Conservation (phyloP, 2,113 vertebrate genomes). For the Podiceps cristatus region DNA sequence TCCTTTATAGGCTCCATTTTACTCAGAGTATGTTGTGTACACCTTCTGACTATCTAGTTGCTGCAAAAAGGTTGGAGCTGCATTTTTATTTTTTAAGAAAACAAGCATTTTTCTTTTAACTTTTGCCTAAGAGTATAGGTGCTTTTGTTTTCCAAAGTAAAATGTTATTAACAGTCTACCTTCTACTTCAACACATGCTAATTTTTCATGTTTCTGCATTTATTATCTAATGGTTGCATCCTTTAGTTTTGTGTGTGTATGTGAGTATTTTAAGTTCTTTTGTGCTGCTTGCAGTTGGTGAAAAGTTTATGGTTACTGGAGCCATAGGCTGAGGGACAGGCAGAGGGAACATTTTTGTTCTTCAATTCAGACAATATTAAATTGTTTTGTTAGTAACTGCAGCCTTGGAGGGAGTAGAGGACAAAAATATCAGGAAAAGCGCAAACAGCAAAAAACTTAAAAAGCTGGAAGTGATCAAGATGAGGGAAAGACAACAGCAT, state of each 20-base stretch:
- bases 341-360: not conserved
- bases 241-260: not conserved
- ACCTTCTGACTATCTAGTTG: not conserved
- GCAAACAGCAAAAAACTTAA: not conserved
- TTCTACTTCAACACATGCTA: not conserved
- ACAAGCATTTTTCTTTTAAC: not conserved
- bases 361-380: not conserved
- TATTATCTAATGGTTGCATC: not conserved
- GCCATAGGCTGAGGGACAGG: not conserved
- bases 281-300: not conserved
- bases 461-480: not conserved
- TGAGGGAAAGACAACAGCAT: not conserved
- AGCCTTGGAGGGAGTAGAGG: not conserved
- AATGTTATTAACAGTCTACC: not conserved
- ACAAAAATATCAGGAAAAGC: not conserved
- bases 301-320: not conserved
- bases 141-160: not conserved
- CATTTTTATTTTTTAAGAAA: not conserved
- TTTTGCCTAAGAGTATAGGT: not conserved
- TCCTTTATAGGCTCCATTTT: not conserved
- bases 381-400: not conserved
- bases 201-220: not conserved
- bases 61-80: not conserved
- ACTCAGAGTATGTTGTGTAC: not conserved
- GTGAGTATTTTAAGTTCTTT: not conserved